Percentiles rank a stretch among this genome's conserved stretches.
Evolutionary conservation across 2,113 vertebrate genomes (phyloP).

Genomic region (Austrofundulus limnaeus): DNA sequence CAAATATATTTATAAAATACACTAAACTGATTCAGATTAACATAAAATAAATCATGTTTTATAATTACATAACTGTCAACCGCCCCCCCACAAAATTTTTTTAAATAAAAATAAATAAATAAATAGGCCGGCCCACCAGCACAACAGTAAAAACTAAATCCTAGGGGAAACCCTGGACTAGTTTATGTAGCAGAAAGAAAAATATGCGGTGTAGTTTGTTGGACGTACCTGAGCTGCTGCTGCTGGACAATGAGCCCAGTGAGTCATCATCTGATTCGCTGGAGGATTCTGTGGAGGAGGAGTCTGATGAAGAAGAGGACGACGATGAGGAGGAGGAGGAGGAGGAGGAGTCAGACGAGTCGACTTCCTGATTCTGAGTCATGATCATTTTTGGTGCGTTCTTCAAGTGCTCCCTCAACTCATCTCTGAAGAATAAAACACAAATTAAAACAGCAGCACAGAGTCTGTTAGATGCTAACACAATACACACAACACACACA

Average conservation of each 20-base stretch:
- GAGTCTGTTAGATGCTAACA: no score
- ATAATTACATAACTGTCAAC: no score
- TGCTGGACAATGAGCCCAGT: constrained; percentile 81
- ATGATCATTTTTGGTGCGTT: constrained; percentile 97
- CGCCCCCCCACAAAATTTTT: no score
- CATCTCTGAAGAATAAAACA: constrained; percentile 81
- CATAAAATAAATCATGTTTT: no score
- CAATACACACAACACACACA: no score
- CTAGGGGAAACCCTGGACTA: no score
- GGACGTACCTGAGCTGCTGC: constrained; percentile 84
- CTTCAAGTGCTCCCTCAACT: constrained; percentile 95
- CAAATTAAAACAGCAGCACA: no score
- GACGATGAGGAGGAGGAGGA: constrained; percentile 77
- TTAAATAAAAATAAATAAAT: no score
- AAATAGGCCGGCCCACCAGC: no score
- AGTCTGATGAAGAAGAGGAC: constrained; percentile 77
- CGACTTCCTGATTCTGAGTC: constrained; percentile 94
- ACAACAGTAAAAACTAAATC: no score
- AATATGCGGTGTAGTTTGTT: neutral
- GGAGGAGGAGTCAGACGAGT: constrained; percentile 85
- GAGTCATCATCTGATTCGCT: constrained; percentile 80
- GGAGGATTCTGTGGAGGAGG: constrained; percentile 81
- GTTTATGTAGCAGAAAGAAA: neutral
- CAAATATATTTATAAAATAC: no score
- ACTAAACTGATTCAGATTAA: no score